Evolutionary conservation across 2,797 vertebrate species (phyloP).

Genomic region (Buceros bicornis): DNA sequence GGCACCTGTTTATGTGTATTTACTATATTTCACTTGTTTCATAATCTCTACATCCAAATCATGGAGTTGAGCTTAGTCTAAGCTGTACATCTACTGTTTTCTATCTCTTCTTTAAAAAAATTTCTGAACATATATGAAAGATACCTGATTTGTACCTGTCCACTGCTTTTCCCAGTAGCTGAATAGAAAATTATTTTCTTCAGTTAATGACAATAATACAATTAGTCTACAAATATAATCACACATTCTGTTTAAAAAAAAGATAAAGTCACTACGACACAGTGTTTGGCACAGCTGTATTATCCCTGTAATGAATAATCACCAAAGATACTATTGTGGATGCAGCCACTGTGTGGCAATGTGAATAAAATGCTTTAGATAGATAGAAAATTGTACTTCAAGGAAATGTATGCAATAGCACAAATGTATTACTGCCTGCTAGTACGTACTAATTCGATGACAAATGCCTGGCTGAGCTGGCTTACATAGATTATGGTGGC

Average conservation of each 20-base stretch:
- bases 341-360: conserved; percentile 63
- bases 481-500: conserved; percentile 72
- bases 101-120: not conserved
- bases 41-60: not conserved
- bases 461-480: conserved; percentile 65
- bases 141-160: not conserved
- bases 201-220: conserved; percentile 12
- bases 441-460: conserved; percentile 78
- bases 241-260: conserved; percentile 2
- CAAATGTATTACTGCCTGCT: conserved; percentile 76
- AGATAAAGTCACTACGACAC: conserved; percentile 36
- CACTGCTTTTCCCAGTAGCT: not conserved
- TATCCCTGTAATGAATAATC: conserved; percentile 75
- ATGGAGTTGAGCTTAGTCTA: not conserved
- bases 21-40: not conserved
- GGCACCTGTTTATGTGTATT: not conserved
- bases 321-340: conserved; percentile 71
- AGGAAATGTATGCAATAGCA: conserved; percentile 73
- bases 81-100: not conserved
- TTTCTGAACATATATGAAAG: not conserved
- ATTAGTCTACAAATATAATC: conserved; percentile 51
- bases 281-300: conserved; percentile 35
- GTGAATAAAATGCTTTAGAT: conserved; percentile 76
- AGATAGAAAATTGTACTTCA: conserved; percentile 74
- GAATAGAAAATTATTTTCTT: conserved; percentile 4